phyloP scores from a whole-genome alignment of 2,888 invertebrate species.

The Nephrotoma guestfalica region DNA sequence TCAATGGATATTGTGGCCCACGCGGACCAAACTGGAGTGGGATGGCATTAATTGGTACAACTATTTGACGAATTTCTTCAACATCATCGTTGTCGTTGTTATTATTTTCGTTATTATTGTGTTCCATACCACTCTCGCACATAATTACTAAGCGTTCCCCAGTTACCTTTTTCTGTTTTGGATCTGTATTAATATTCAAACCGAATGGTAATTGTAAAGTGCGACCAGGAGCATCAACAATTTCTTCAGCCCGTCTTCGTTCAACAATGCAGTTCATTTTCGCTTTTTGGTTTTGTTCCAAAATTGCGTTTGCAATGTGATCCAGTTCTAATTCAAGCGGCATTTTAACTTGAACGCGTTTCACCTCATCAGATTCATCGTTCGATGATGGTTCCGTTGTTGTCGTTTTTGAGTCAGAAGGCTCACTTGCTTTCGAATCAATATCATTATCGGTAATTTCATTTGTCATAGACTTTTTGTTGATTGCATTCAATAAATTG shows the following conservation, averaged over 20 bases:
- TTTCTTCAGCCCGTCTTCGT: conserved; percentile 68
- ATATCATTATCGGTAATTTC: neutral
- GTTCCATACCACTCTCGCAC: conserved; percentile 56
- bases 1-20: conserved; percentile 39
- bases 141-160: conserved; percentile 79
- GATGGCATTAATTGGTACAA: conserved; percentile 31
- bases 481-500: neutral
- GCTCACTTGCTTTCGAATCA: neutral
- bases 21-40: conserved; percentile 36
- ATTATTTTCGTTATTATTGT: neutral
- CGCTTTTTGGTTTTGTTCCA: conserved; percentile 57
- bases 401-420: conserved; percentile 12
- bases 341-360: conserved; percentile 47
- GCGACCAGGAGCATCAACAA: conserved; percentile 59
- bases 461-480: conserved; percentile 11
- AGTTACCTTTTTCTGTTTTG: conserved; percentile 54
- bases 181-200: conserved; percentile 53
- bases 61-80: conserved; percentile 31
- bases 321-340: conserved; percentile 72
- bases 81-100: conserved; percentile 22
- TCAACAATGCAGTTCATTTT: conserved; percentile 86
- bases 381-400: conserved; percentile 42
- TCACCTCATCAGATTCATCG: conserved; percentile 43
- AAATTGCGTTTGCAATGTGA: conserved; percentile 60
- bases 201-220: conserved; percentile 49